Evolutionary conservation across 2,888 invertebrate genomes (phyloP), one percentile per base, ranked within the genome.

Genomic region (Ophioninae sp.): DNA sequence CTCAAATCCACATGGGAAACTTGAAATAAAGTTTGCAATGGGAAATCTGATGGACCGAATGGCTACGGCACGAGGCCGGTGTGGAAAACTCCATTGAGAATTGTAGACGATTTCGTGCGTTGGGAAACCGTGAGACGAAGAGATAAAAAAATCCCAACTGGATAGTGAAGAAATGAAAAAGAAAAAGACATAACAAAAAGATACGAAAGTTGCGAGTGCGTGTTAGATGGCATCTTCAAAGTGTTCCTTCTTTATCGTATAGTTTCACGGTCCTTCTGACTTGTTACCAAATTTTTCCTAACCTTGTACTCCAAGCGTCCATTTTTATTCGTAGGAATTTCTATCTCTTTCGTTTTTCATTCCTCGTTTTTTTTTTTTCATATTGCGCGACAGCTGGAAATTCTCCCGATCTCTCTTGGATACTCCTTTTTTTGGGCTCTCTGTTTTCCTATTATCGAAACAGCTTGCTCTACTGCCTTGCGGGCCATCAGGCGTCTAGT

Each of bases 381-480:
- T 23, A 30, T 17, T 70, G 37, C 37, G 39, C 67, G 65, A 64
- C 72, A 50, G 41, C 62, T 50, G 62, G 64, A 30, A 44, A 78
- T 64, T 75, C 75, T 81, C 21, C 62, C 41, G 41, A 57, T 79
- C 30, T 72, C 65, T 75, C 67, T 68, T 56, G 20, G 30, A 57
- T 17, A 39, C 70, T 65, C 67, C 50, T 59, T 57, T 10, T 23
- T 13, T 64, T 3, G 30, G 30, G 30, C 23, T 39, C 44, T 80
- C 50, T 64, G 44, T 78, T 56, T 83, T 68, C 73, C 70, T 80
- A 44, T 61, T 75, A 62, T 69, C 30, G 50, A 64, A 80, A 72
- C 64, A 78, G 75, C 79, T 86, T 84, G 82, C 80, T 81, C 65
- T 59, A 75, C 62, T 79, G 76, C 76, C 81, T 79, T 64, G 75